Percentiles rank a stretch among this genome's conserved stretches.
Conservation (phyloP, 2,888 invertebrate species). For the Eristalis intricaria region DNA sequence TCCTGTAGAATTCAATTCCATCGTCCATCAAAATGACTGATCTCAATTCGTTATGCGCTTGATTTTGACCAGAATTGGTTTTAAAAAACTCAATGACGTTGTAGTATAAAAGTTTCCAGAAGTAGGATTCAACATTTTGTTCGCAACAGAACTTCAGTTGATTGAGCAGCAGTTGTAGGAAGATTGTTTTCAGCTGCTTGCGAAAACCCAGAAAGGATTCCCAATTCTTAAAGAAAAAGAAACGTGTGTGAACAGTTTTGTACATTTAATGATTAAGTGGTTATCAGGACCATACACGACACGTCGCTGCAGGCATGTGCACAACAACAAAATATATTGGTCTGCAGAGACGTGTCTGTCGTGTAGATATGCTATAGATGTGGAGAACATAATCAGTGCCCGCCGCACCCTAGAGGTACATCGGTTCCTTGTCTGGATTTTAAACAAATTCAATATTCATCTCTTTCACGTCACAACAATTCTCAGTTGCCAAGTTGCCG, state of each 20-base stretch:
- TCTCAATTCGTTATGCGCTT: conserved; percentile 86
- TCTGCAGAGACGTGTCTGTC: too few relatives aligned
- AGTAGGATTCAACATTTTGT: conserved; percentile 93
- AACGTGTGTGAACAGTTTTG: background rate
- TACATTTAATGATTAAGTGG: too few relatives aligned
- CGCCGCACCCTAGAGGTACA: too few relatives aligned
- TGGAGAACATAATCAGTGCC: too few relatives aligned
- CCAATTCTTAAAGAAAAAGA: conserved; percentile 83
- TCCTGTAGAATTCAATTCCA: conserved; percentile 89
- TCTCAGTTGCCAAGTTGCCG: too few relatives aligned
- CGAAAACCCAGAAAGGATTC: conserved; percentile 85
- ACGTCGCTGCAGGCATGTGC: too few relatives aligned
- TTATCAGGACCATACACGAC: too few relatives aligned
- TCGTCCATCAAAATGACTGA: conserved; percentile 86
- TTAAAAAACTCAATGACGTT: conserved; percentile 92
- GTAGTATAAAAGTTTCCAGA: conserved; percentile 96
- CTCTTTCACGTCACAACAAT: too few relatives aligned
- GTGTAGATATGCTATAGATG: too few relatives aligned
- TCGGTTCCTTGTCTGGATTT: too few relatives aligned
- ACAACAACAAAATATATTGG: too few relatives aligned
- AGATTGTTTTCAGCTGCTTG: conserved; percentile 85
- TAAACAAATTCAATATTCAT: too few relatives aligned
- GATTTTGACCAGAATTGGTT: conserved; percentile 83
- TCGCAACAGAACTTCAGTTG: conserved; percentile 93
- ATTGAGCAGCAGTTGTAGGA: conserved; percentile 86